Evolutionary conservation across 2,888 invertebrate species (phyloP).

Genomic region (Steinernema hermaphroditum): DNA sequence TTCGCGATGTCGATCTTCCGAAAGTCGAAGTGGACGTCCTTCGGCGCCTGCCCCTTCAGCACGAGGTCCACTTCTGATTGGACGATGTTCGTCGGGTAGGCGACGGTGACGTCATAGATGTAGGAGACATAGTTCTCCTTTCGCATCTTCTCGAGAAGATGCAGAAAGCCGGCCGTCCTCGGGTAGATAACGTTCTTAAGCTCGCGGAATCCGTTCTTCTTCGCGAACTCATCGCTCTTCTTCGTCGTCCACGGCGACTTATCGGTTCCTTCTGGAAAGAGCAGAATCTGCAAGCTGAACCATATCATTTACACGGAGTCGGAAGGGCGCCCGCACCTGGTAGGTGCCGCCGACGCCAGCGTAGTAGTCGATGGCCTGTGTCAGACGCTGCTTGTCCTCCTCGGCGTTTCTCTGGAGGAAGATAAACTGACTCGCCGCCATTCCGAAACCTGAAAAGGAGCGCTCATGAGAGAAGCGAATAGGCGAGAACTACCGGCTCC

Average conservation of each 20-base stretch:
- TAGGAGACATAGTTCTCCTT: constrained; percentile 75
- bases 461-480: background rate
- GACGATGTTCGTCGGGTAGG: constrained; percentile 78
- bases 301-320: background rate
- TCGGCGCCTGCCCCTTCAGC: constrained; percentile 75
- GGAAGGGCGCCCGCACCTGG: constrained; percentile 63
- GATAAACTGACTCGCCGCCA: constrained; percentile 83
- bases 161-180: constrained; percentile 77
- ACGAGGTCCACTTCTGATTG: constrained; percentile 78
- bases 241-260: constrained; percentile 75
- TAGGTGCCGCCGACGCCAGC: constrained; percentile 73
- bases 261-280: constrained; percentile 87
- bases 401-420: constrained; percentile 83
- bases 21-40: constrained; percentile 78
- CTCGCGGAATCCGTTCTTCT: constrained; percentile 68
- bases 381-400: constrained; percentile 75
- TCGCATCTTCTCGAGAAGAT: constrained; percentile 70
- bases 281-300: constrained; percentile 72
- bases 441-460: constrained; percentile 72
- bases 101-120: constrained; percentile 84
- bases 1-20: constrained; percentile 68
- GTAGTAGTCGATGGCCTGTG: constrained; percentile 78
- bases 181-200: constrained; percentile 82
- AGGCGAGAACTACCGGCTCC: constrained; percentile 75
- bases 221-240: constrained; percentile 68